phyloP scores from a whole-genome alignment of 2,113 vertebrate species.

The Ramphastos sulfuratus region DNA sequence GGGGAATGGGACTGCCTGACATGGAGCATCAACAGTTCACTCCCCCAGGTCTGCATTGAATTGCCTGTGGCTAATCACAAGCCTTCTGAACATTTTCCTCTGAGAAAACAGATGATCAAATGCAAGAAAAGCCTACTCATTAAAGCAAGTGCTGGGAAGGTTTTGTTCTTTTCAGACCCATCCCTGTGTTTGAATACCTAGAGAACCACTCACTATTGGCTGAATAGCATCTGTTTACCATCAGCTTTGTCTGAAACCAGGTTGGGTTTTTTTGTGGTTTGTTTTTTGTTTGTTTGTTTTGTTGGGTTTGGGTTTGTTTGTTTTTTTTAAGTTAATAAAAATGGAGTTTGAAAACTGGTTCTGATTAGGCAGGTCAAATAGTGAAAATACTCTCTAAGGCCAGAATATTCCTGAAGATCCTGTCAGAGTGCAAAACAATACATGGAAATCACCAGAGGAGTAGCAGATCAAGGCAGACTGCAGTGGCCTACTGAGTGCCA shows the following conservation, averaged over 20 bases:
- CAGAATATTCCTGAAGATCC: background rate
- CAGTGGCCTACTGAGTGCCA: background rate
- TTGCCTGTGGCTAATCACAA: conserved; percentile 48
- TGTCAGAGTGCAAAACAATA: background rate
- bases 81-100: conserved; percentile 53
- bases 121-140: conserved; percentile 59
- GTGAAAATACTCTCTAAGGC: conserved; percentile 27
- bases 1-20: background rate
- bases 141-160: conserved; percentile 53
- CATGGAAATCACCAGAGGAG: background rate
- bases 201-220: background rate
- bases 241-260: conserved; percentile 52
- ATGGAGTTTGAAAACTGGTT: conserved; percentile 46
- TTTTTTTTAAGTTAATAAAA: conserved; percentile 44
- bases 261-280: too few species aligned
- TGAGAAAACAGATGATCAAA: conserved; percentile 68
- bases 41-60: conserved; percentile 1
- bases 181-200: conserved; percentile 26
- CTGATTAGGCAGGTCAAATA: conserved; percentile 59
- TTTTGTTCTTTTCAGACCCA: conserved; percentile 61
- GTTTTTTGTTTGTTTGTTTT: too few species aligned
- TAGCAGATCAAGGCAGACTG: background rate
- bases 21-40: background rate
- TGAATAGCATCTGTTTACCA: conserved; percentile 63
- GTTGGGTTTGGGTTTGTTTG: background rate